Evolutionary conservation across 2,888 invertebrate species (phyloP), one percentile per base, ranked within the genome.

Genomic region (Rhorus exstirpatorius): DNA sequence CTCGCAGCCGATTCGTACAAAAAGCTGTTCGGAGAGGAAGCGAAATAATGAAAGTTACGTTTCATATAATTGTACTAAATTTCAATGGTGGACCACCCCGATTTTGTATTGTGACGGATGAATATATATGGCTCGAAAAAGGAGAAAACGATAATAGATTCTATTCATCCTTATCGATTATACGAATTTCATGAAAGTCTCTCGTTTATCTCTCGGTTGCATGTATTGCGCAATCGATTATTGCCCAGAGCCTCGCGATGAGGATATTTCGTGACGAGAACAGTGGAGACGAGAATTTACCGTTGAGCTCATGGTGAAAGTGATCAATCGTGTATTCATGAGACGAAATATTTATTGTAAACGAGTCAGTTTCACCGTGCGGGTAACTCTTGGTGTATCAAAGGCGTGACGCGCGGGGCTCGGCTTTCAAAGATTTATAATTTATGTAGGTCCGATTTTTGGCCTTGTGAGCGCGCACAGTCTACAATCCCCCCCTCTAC

Each of bases 381-480:
- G 14, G 8, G 46, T 3, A 14, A n/a, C n/a, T n/a, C 19, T n/a
- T n/a, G 19, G 10, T 26, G 44, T 44, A 6, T 51, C 51, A 8
- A 19, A n/a, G n/a, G n/a, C n/a, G n/a, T n/a, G n/a, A n/a, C n/a
- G n/a, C n/a, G n/a, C n/a, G 12, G 49, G 12, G 8, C 21, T 12
- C n/a, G 51, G 49, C 67, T 75, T 70, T 70, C 46, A 21, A 74
- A 75, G 79, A 21, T 74, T 63, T 38, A 26, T 67, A 72, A 71
- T 67, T 76, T 81, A 77, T 67, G 65, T 41, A 35, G 76, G 44
- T 53, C 71, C 76, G 53, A 67, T 41, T 38, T 51, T 31, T 26
- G 81, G 71, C 81, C 71, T 77, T 77, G 81, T 35, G 51, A 60
- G 41, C 51, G 41, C 51, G 55, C 19, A 44, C 44, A 21, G 24